These are phyloP conservation scores for Fragum sueziense DNA, from an alignment of 2,888 invertebrate genomes.

Conservation along the genomic window DNA sequence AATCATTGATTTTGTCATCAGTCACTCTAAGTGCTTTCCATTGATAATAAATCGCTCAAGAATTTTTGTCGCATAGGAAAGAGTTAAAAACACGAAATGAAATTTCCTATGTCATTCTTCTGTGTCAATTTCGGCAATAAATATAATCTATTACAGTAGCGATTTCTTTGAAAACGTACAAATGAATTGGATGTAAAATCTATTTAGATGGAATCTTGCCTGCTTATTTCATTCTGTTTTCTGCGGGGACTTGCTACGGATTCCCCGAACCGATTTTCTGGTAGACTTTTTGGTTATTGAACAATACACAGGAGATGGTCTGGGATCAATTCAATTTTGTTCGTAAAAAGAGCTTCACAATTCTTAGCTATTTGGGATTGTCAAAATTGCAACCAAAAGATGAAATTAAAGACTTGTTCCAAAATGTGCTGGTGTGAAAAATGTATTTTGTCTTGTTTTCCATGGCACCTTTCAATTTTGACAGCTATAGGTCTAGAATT, in stretches of 20 bases:
- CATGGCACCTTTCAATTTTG: no score
- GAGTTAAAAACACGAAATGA: not conserved
- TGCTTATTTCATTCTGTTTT: slow-evolving; percentile 1
- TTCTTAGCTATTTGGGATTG: no score
- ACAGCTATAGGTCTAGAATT: no score
- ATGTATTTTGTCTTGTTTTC: no score
- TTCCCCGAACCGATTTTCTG: not conserved
- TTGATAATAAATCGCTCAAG: no score
- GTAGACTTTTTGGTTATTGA: not conserved
- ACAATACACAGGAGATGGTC: not conserved
- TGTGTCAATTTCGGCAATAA: slow-evolving; percentile 8
- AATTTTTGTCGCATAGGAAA: no score
- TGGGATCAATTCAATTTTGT: not conserved
- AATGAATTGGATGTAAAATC: slow-evolving; percentile 15
- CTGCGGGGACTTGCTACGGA: not conserved
- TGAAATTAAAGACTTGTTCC: no score
- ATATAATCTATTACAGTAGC: not conserved
- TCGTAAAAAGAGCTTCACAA: not conserved
- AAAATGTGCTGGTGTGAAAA: no score
- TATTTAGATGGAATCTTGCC: slow-evolving; percentile 5
- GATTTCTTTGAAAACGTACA: slow-evolving; percentile 6
- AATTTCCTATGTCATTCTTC: slow-evolving; percentile 3
- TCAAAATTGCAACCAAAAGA: no score
- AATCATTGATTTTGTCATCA: no score
- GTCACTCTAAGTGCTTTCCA: no score